Evolutionary conservation across 2,113 vertebrate genomes (phyloP), one percentile per base, ranked within the genome.

Genomic region (Phyllostomus discolor): DNA sequence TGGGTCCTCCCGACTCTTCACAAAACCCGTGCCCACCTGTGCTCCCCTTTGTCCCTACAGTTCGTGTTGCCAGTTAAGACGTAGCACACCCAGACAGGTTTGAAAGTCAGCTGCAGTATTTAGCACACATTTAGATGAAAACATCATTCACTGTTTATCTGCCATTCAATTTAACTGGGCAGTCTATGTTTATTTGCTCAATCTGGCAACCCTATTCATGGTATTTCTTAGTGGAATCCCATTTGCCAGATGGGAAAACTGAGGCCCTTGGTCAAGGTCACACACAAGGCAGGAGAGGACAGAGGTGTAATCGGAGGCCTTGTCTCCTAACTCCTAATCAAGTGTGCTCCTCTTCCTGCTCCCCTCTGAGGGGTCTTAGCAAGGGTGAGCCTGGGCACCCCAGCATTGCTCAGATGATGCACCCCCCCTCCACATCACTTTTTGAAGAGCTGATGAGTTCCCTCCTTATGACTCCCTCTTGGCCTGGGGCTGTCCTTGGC

Each of bases 401-500:
- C 46, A 38, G 19, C 10, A 1, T 78, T 79, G 92, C 69, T 93
- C 50, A 50, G 59, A n/a, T 41, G 50, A 28, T 31, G 9, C 2
- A 2, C 33, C 8, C 4, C 4, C 14, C 0, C 4, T 10, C 0
- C 11, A 11, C 0, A 1, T 4, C 43, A 38, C 26, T 82, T 69
- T 62, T 72, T 72, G 80, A 38, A 46, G 43, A 72, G 19, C 38
- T 31, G 33, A 7, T 7, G 38, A 38, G 4, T 41, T 41, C 17
- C 3, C 4, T 9, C n/a, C 24, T 66, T 0, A 0, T 0, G 20
- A 0, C 16, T 35, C 19, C 15, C 66, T 76, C 33, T n/a, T 48
- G 41, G 28, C 15, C 26, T 17, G 24, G 38, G 54, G 90, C n/a
- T 54, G 62, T 54, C 76, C 33, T n/a, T 48, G 41, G 28, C 19